These are phyloP conservation scores for Lordiphosa clarofinis DNA, from an alignment of 1,140 invertebrate genomes.

Conservation along the genomic window DNA sequence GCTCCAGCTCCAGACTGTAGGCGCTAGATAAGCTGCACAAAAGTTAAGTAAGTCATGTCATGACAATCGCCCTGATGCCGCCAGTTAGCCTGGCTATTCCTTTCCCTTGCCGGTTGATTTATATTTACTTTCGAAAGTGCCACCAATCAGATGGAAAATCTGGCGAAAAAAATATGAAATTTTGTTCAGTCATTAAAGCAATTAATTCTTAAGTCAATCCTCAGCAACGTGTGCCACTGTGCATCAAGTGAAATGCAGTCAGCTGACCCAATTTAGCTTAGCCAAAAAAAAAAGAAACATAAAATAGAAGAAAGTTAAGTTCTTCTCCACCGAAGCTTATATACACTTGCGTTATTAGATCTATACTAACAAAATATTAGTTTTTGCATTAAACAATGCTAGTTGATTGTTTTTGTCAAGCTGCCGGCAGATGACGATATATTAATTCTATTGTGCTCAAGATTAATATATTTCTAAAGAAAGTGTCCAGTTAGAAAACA, in stretches of 20 bases:
- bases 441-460: too few relatives aligned
- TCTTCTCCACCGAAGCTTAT: too few relatives aligned
- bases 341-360: too few relatives aligned
- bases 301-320: conserved; percentile 11
- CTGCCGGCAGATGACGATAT: too few relatives aligned
- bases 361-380: too few relatives aligned
- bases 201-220: conserved; percentile 44
- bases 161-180: conserved; percentile 29
- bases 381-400: too few relatives aligned
- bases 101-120: conserved; percentile 51
- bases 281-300: conserved; percentile 15
- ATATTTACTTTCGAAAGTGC: conserved; percentile 62
- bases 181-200: conserved; percentile 49
- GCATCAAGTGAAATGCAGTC: conserved; percentile 60
- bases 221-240: conserved; percentile 40
- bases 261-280: conserved; percentile 47
- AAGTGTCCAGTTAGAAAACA: too few relatives aligned
- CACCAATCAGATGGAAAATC: conserved; percentile 6
- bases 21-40: conserved; percentile 61
- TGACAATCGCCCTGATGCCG: conserved; percentile 62
- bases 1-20: conserved; percentile 40
- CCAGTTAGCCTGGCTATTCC: conserved; percentile 24
- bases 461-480: too few relatives aligned
- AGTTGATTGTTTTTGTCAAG: too few relatives aligned
- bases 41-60: conserved; percentile 76